Conservation (phyloP, 2,888 invertebrate species). For the Drosophila conformis region DNA sequence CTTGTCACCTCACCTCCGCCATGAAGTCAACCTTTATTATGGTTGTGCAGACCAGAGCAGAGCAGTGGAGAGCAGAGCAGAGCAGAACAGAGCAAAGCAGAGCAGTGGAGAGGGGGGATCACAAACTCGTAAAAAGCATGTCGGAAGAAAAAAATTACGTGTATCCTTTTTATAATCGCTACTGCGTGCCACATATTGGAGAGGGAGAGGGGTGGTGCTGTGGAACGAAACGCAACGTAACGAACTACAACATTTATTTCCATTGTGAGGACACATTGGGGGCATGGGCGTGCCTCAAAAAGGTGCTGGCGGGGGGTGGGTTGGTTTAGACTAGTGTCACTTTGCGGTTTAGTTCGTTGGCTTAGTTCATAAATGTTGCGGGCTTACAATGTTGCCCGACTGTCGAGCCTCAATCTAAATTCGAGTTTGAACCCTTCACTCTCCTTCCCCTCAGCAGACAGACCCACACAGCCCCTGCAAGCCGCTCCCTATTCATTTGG, state of each 20-base stretch:
- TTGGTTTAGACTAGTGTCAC: conserved; percentile 45
- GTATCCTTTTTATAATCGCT: conserved; percentile 79
- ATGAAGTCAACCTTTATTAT: conserved; percentile 58
- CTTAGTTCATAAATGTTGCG: conserved; percentile 71
- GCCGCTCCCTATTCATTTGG: conserved; percentile 34
- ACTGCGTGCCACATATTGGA: conserved; percentile 38
- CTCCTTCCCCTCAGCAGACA: not conserved
- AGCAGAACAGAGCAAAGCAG: not conserved
- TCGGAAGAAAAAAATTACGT: conserved; percentile 72
- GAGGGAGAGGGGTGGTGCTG: conserved; percentile 10
- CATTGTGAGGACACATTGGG: conserved; percentile 35
- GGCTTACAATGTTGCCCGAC: conserved; percentile 34
- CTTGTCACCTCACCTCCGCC: conserved; percentile 71
- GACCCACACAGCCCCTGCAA: not conserved
- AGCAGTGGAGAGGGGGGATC: not conserved
- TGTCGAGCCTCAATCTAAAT: conserved; percentile 36
- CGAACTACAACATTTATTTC: conserved; percentile 77
- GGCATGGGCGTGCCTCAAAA: conserved; percentile 26
- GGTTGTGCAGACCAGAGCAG: conserved; percentile 1
- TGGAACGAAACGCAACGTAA: conserved; percentile 43
- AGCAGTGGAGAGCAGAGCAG: too few species aligned
- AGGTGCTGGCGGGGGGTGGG: too few species aligned
- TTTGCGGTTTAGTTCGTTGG: conserved; percentile 60
- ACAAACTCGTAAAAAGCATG: conserved; percentile 68
- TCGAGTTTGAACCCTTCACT: not conserved